Evolutionary conservation across 2,113 vertebrate species (phyloP), one percentile per base, ranked within the genome.

Genomic region (Polypterus bichir): DNA sequence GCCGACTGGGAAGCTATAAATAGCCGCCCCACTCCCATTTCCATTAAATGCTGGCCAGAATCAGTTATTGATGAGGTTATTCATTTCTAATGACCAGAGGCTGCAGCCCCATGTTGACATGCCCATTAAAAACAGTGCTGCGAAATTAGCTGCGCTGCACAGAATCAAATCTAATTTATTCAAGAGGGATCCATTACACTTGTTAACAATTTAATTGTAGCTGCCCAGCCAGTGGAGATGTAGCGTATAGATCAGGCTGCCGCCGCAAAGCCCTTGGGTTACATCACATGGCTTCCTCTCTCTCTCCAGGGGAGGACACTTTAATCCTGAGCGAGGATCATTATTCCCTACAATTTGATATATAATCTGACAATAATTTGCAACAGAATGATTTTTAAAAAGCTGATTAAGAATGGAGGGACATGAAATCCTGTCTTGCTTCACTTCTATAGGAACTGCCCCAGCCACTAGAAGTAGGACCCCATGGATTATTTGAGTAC

Each of bases 91-190:
- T 44, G 27, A 9, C 46, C 60, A 6, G 44, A 57, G 9, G 44
- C 53, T 49, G 60, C n/a, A 6, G 44, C 60, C 49, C 9, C 6
- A 45, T 48, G 11, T 46, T 54, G 60, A 54, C 49, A 46, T 52
- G n/a, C 9, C 27, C 44, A 46, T 62, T 54, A 62, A 53, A 27
- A 54, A 54, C n/a, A 49, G 5, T 9, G 44, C 51, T 47, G 51
- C 5, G 60, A 62, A 54, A 46, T 62, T 54, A 62, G 60, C n/a
- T 54, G 51, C 9, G 27, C 48, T 46, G 49, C 56, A 57, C 56
- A 57, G 56, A 57, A 44, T 57, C 56, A 44, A 57, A 9, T 57
- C 11, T 44, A 57, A 57, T 44, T 57, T 44, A 9, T 45, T 45
- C 27, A 57, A 5, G 27, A 57, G 5, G 56, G 56, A 57, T 44